Evolutionary conservation across 2,113 vertebrate genomes (phyloP).

Genomic region (Aphyosemion australe): DNA sequence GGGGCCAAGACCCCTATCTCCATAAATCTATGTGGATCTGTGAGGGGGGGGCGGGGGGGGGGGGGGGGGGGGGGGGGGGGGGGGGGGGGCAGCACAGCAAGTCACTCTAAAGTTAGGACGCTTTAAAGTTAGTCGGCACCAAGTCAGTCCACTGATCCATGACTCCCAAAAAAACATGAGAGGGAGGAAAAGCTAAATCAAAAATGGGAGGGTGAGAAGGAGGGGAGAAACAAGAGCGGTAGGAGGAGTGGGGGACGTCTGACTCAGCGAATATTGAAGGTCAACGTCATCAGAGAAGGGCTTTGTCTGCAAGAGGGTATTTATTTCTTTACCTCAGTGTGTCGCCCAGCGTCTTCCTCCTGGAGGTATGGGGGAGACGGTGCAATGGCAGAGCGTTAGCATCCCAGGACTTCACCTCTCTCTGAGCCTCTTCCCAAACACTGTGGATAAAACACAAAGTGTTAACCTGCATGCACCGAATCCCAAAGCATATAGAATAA

Average conservation of each 20-base stretch:
- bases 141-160: constrained; percentile 48
- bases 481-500: too few relatives aligned
- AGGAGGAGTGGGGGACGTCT: constrained; percentile 31
- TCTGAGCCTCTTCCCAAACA: constrained; percentile 5
- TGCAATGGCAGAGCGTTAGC: constrained; percentile 43
- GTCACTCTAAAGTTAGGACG: constrained; percentile 46
- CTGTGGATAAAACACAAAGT: constrained; percentile 4
- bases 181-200: background rate
- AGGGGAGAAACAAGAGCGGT: constrained; percentile 31
- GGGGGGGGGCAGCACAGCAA: constrained; percentile 40
- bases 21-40: constrained; percentile 48
- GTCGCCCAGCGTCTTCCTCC: constrained; percentile 45
- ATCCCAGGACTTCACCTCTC: constrained; percentile 55
- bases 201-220: constrained; percentile 19
- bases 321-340: constrained; percentile 62
- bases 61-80: constrained; percentile 27
- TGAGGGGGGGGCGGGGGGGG: constrained; percentile 44
- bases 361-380: constrained; percentile 50
- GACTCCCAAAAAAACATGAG: constrained; percentile 12
- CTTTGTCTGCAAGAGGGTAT: constrained; percentile 47
- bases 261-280: constrained; percentile 67
- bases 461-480: background rate
- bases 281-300: constrained; percentile 49
- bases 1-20: constrained; percentile 51
- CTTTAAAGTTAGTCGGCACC: constrained; percentile 41